Conservation (phyloP, 2,888 invertebrate genomes). For the Drosophila mulleri region DNA sequence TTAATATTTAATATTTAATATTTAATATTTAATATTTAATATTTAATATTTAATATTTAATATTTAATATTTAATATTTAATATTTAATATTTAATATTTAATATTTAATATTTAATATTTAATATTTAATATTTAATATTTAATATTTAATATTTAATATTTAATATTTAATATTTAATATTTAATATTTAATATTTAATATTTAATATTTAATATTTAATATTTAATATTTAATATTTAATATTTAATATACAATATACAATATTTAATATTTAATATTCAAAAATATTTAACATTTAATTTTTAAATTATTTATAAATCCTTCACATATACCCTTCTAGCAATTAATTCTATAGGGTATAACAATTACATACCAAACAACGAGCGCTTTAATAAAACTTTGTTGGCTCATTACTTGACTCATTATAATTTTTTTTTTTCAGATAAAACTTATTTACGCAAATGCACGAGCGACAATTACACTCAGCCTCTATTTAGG, state of each 20-base stretch:
- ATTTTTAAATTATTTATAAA: no score
- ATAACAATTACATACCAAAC: slow-evolving; percentile 19
- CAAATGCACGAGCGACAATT: slow-evolving; percentile 50
- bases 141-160: not conserved
- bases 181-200: not conserved
- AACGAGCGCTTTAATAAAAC: slow-evolving; percentile 37
- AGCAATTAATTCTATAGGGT: slow-evolving; percentile 4
- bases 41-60: not conserved
- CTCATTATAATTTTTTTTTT: slow-evolving; percentile 4
- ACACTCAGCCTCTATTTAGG: slow-evolving; percentile 9
- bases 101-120: not conserved
- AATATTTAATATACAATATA: not conserved
- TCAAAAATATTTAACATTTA: not conserved
- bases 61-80: not conserved
- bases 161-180: not conserved
- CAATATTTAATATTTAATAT: not conserved
- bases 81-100: not conserved
- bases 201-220: not conserved
- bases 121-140: not conserved
- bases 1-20: not conserved
- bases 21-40: not conserved
- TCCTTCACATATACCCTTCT: not conserved
- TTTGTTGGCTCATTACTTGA: slow-evolving; percentile 41
- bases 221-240: not conserved
- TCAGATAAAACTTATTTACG: slow-evolving; percentile 51